A percentile compares a stretch with the other conserved stretches of the same genome.
These are phyloP conservation scores for Actinostola sp. DNA, from an alignment of 92 coral and sea anemone genomes.

Conservation along the genomic window DNA sequence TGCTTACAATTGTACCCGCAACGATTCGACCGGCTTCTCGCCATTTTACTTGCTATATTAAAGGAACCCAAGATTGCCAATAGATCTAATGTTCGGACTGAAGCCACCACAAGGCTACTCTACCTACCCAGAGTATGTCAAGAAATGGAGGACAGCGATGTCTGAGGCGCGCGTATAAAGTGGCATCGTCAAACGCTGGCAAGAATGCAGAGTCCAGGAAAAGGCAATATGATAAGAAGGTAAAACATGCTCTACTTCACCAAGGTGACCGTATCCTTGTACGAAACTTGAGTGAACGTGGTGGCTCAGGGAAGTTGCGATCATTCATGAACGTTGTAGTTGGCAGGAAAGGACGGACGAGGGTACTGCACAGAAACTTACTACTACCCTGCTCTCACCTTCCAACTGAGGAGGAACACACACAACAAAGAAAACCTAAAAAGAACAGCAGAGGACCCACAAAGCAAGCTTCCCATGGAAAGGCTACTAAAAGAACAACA, in stretches of 20 bases:
- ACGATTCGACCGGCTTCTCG: constrained; percentile 67
- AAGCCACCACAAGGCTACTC: too few species aligned
- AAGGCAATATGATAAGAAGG: constrained; percentile 33
- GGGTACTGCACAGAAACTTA: constrained; percentile 44
- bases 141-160: constrained; percentile 16
- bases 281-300: constrained; percentile 48
- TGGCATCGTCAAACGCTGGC: constrained; percentile 27
- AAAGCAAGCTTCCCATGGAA: not conserved
- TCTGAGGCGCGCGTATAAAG: not conserved
- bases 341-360: constrained; percentile 41
- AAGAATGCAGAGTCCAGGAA: constrained; percentile 38
- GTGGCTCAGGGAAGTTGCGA: constrained; percentile 45
- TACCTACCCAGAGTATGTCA: constrained; percentile 11
- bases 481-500: constrained; percentile 9
- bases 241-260: constrained; percentile 8
- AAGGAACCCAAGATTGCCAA: constrained; percentile 53
- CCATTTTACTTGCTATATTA: constrained; percentile 61
- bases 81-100: constrained; percentile 63
- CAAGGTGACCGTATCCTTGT: constrained; percentile 45
- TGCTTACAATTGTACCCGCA: constrained; percentile 64
- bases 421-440: not conserved
- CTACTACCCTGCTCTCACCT: constrained; percentile 47
- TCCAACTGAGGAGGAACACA: constrained; percentile 25
- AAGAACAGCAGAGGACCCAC: not conserved
- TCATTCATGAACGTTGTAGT: constrained; percentile 55